Conservation (phyloP, 1,140 invertebrate genomes). For the Brachionus rotundiformis region DNA sequence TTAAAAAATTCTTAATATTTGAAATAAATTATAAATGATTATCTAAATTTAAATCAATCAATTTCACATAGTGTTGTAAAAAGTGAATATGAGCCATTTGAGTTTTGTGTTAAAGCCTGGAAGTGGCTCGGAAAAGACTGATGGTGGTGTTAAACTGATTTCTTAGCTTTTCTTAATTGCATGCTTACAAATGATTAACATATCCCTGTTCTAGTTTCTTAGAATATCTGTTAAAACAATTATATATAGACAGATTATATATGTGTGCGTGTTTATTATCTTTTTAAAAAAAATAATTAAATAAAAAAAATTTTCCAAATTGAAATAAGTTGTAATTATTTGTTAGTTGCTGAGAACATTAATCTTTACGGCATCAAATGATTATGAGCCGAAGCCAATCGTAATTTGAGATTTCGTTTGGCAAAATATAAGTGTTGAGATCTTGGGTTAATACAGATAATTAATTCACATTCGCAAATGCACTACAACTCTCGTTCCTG, state of each 20-base stretch:
- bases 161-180: not conserved
- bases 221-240: not conserved
- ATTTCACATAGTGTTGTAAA: no score
- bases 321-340: not conserved
- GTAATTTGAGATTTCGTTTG: not conserved
- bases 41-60: no score
- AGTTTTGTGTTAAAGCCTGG: no score
- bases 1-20: no score
- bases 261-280: constrained; percentile 18
- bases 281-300: constrained; percentile 14
- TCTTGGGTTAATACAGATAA: not conserved
- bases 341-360: not conserved
- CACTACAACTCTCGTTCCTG: constrained; percentile 1
- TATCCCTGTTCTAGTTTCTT: not conserved
- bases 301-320: constrained; percentile 18
- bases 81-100: no score
- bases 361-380: not conserved
- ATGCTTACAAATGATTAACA: not conserved
- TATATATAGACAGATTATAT: constrained; percentile 15
- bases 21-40: no score
- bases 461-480: constrained; percentile 19
- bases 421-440: not conserved
- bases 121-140: no score
- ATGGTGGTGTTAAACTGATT: not conserved
- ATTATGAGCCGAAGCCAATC: not conserved